Evolutionary conservation across 2,113 vertebrate species (phyloP), one percentile per base, ranked within the genome.

Genomic region (Phalacrocorax pelagicus): DNA sequence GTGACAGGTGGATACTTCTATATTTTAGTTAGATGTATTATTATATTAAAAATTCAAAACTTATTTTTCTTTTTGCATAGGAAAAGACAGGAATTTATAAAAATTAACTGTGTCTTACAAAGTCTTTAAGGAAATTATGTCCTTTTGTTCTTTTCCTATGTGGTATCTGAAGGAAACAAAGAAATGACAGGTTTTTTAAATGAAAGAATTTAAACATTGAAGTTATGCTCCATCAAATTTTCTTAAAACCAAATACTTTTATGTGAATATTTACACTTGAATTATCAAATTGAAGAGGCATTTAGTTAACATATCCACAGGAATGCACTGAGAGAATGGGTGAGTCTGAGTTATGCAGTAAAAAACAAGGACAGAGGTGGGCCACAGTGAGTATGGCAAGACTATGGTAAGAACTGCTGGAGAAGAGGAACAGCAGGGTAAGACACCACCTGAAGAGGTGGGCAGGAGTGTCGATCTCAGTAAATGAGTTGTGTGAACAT

Each of bases 301-400:
- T 88, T 78, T 69, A 73, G 17, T 18, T 29, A 46, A 77, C 15
- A n/a, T 2, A 74, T 54, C 40, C 10, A 18, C 4, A 62, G 4
- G 18, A 84, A 79, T 9, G 21, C 1, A 30, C 2, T 32, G 22
- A 75, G 26, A 66, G 38, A 92, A 90, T 17, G 30, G 19, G 34
- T 0, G 0, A 81, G 13, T 38, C 9, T 30, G 40, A 49, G 18
- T 42, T 38, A 52, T 5, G 12, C 44, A 86, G 23, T 20, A 36
- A 47, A 57, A 84, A 34, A 15, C 24, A 22, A 47, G 34, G 58
- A 72, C 20, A 78, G 30, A 88, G 38, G 62, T 36, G 16, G 47
- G 38, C 34, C 44, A 46, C 42, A 49, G 4, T 0, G 4, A 54
- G 42, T 20, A 12, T 0, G 3, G 23, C 12, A 57, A 71, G n/a